A percentile compares a stretch with the other conserved stretches of the same genome.
These are phyloP conservation scores for Ladona fulva DNA, from an alignment of 1,140 invertebrate species.

Conservation along the genomic window DNA sequence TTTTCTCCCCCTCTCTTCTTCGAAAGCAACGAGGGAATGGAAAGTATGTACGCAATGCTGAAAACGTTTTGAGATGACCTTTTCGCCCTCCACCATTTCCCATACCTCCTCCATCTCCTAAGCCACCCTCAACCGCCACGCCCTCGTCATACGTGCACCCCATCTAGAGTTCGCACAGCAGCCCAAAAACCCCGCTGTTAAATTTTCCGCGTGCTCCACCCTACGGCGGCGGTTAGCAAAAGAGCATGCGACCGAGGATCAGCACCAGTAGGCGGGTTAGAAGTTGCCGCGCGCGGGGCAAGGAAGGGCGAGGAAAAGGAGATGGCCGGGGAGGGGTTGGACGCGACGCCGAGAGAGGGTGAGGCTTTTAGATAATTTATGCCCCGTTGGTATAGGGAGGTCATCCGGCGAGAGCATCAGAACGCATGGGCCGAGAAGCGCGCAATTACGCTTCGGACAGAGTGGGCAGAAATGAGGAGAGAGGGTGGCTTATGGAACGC, in stretches of 20 bases:
- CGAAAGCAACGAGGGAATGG: background rate
- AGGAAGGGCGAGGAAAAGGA: too few species aligned
- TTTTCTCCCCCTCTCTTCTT: background rate
- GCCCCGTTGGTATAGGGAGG: background rate
- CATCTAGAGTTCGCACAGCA: too few species aligned
- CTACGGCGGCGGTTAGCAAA: background rate
- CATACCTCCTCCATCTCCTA: background rate
- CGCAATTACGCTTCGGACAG: background rate
- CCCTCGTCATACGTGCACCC: too few species aligned
- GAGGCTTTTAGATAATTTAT: background rate
- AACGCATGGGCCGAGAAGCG: constrained; percentile 5
- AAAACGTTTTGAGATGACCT: background rate
- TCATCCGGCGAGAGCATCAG: background rate
- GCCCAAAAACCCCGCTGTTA: background rate
- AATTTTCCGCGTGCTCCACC: background rate
- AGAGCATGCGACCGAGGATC: too few species aligned
- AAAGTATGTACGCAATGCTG: background rate
- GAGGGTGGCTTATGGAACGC: background rate
- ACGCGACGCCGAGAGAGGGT: background rate
- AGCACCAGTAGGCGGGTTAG: too few species aligned
- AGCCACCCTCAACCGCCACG: too few species aligned
- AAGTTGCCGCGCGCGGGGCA: too few species aligned
- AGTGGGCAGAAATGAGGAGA: background rate
- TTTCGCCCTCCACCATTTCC: background rate
- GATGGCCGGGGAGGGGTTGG: background rate